Conservation (phyloP, 2,797 vertebrate species). For the Acanthurus tractus region DNA sequence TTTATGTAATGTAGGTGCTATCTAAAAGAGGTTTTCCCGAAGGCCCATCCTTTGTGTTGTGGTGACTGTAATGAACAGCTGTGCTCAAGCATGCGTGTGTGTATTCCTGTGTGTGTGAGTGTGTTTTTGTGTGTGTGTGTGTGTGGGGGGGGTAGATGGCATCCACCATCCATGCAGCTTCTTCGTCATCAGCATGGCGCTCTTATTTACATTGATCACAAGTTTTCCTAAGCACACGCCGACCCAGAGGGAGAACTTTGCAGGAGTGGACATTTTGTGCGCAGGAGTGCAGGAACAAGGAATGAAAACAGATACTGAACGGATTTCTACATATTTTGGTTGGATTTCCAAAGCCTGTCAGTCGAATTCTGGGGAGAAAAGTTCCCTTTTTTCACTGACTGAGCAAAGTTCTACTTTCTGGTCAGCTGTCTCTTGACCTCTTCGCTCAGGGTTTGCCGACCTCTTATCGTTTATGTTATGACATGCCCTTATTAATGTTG, state of each 20-base stretch:
- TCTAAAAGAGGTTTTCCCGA: neutral
- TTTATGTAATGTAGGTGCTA: constrained; percentile 2
- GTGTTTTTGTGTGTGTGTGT: constrained; percentile 7
- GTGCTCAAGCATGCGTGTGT: constrained; percentile 3
- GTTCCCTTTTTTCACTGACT: neutral
- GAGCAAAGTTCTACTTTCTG: neutral
- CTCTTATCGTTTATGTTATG: constrained; percentile 11
- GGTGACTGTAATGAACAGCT: constrained; percentile 2
- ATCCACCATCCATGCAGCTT: constrained; percentile 24
- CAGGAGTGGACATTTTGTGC: constrained; percentile 50
- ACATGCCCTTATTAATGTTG: neutral
- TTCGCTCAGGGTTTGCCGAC: neutral
- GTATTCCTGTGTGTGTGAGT: neutral
- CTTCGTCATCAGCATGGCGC: constrained; percentile 44
- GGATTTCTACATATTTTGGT: neutral
- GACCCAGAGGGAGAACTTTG: constrained; percentile 41
- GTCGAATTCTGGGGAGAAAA: neutral
- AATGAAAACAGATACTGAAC: constrained; percentile 29
- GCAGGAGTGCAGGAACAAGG: neutral
- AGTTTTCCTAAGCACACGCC: constrained; percentile 56
- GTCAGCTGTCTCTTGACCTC: neutral
- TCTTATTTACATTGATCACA: constrained; percentile 72
- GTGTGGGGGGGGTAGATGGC: constrained; percentile 29
- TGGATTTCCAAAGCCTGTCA: neutral
- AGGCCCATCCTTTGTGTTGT: constrained; percentile 4